phyloP scores from a whole-genome alignment of 2,797 vertebrate species.

The Cuniculus paca region DNA sequence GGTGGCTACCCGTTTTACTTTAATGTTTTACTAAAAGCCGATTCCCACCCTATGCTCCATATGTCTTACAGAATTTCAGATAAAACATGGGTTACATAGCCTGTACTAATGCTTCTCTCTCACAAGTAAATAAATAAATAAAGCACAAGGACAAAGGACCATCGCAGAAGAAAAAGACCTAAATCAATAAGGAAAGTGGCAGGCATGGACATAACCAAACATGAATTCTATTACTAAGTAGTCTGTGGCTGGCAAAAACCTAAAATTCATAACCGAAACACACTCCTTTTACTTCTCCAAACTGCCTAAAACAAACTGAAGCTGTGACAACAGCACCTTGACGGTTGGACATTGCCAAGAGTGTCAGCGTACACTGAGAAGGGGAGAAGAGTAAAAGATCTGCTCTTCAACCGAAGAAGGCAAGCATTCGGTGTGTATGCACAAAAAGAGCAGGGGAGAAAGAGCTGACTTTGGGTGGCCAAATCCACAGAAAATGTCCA shows the following conservation, averaged over 20 bases:
- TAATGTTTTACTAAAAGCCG: slow-evolving; percentile 17
- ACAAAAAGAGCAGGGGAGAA: background rate
- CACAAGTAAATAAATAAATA: background rate
- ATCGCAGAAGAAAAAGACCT: slow-evolving; percentile 4
- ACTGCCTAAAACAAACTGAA: slow-evolving; percentile 52
- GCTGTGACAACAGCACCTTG: slow-evolving; percentile 9
- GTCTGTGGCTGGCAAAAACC: slow-evolving; percentile 53
- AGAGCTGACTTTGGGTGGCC: slow-evolving; percentile 41
- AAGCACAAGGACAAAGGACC: slow-evolving; percentile 12
- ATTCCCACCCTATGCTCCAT: background rate
- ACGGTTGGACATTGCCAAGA: background rate
- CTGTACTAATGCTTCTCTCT: background rate
- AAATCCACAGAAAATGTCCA: slow-evolving; percentile 46
- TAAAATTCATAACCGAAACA: slow-evolving; percentile 51
- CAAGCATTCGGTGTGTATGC: background rate
- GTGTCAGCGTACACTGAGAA: slow-evolving; percentile 27
- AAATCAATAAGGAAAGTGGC: background rate
- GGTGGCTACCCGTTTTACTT: background rate
- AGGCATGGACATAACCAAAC: background rate
- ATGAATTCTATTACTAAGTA: slow-evolving; percentile 18
- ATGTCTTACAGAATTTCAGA: slow-evolving; percentile 2
- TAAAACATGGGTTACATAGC: slow-evolving; percentile 2
- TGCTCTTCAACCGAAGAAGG: background rate
- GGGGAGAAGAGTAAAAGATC: background rate
- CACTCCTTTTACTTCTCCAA: slow-evolving; percentile 3